Evolutionary conservation across 2,888 invertebrate genomes (phyloP).

Genomic region (Ptilodon capucinus): DNA sequence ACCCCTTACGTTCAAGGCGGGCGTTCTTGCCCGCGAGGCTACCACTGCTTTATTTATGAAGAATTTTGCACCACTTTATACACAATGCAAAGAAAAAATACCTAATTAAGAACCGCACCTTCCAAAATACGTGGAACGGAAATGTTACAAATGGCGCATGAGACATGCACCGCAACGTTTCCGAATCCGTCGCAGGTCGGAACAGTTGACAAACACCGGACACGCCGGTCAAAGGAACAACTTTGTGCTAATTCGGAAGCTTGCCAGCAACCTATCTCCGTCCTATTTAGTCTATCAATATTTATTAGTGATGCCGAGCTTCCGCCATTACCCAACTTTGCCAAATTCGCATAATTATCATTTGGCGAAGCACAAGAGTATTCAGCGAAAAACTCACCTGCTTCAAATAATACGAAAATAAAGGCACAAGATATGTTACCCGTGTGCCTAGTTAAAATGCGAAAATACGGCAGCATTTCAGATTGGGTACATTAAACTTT

Average conservation of each 20-base stretch:
- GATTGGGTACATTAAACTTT: conserved; percentile 80
- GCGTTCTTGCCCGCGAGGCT: too few species aligned
- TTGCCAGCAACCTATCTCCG: conserved; percentile 47
- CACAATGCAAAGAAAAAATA: too few species aligned
- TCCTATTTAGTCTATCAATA: conserved; percentile 55
- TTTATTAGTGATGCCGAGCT: conserved; percentile 48
- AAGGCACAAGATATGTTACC: conserved; percentile 24
- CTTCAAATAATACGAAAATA: conserved; percentile 18
- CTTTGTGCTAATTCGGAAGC: conserved; percentile 64
- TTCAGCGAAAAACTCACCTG: conserved; percentile 9
- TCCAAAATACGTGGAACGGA: conserved; percentile 15
- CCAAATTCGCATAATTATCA: conserved; percentile 4
- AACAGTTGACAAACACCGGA: conserved; percentile 48
- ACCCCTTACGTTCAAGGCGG: too few species aligned
- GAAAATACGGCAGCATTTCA: conserved; percentile 66
- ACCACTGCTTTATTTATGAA: too few species aligned
- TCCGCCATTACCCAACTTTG: conserved; percentile 14
- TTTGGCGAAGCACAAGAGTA: conserved; percentile 1
- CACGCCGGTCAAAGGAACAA: conserved; percentile 56
- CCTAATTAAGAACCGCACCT: background rate
- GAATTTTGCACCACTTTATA: too few species aligned
- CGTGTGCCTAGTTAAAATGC: conserved; percentile 62
- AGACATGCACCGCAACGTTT: conserved; percentile 27
- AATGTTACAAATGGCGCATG: conserved; percentile 25
- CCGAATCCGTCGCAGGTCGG: conserved; percentile 29